Base-by-base conservation (phyloP, 2,888 invertebrate species). In the Criorhina ranunculi region DNA sequence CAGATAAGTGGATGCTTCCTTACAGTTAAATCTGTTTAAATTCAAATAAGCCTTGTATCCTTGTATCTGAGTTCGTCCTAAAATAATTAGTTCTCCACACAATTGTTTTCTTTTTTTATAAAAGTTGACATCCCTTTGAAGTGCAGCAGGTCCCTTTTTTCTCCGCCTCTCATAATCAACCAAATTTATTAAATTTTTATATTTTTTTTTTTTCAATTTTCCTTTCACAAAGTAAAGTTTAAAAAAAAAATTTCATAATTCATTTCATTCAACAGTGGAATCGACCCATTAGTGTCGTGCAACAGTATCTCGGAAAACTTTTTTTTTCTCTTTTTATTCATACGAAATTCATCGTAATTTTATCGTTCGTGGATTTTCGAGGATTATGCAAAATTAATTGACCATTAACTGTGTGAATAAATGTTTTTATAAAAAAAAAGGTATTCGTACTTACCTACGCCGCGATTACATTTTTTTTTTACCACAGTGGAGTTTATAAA, bases 361-460 rank as follows among this genome's bases (percentile, higher is more conserved):
- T 49, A 76, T 59, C 76, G 19, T 67, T 67, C 60, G 44, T 53
- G 53, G 53, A 42, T 51, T 51, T 70, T 78, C 62, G 69, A 67
- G 75, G 67, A 80, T 80, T 80, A 80, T 75, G 46, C 55, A 62
- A 80, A 80, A 75, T 69, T 69, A 55, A 80, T 75, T 80, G 80
- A 73, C 55, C 67, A 67, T 80, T 75, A 53, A 53, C 67, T 59
- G 44, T 66, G 44, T 35, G 66, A 64, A 66, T 79, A 59, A 67
- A 76, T 51, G 42, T 67, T 67, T 55, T 4, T 33, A 62, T 17
- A 51, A n/a, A 17, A 53, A 15, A 53, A 40, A 29, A 29, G 9
- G 12, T 8, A 19, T 1, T 7, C 24, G 8, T 59, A 53, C 57
- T 60, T 42, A 53, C 57, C 53, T 42, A 69, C 60, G 44, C 19